These are phyloP conservation scores for Sarcophaga subvicina DNA, from an alignment of 2,888 invertebrate genomes.

Conservation along the genomic window DNA sequence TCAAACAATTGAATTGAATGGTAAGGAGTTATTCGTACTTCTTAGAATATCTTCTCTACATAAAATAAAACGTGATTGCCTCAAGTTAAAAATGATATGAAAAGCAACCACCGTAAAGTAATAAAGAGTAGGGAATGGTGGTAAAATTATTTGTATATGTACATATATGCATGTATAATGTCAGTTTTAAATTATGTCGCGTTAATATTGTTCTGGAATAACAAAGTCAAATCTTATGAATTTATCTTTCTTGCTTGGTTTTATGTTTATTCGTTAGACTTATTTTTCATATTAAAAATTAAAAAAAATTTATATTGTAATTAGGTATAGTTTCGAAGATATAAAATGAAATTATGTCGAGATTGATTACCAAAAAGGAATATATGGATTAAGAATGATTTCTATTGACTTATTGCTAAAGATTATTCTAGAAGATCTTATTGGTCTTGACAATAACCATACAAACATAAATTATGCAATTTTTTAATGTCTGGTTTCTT, in stretches of 20 bases:
- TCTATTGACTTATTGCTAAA: too few species aligned
- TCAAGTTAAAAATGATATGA: conserved; percentile 23
- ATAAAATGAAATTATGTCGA: too few species aligned
- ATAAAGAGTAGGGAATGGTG: neutral
- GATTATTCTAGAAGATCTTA: neutral
- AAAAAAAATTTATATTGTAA: too few species aligned
- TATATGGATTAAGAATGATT: too few species aligned
- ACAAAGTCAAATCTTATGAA: too few species aligned
- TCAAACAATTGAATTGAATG: conserved; percentile 19
- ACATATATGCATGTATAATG: too few species aligned
- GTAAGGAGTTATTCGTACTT: neutral
- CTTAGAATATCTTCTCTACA: conserved; percentile 19
- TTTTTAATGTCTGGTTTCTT: neutral
- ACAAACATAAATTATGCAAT: neutral
- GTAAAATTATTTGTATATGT: neutral
- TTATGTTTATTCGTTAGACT: neutral
- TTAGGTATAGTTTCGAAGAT: too few species aligned
- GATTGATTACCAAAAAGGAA: too few species aligned
- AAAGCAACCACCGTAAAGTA: neutral
- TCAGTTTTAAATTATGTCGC: too few species aligned
- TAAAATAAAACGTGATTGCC: conserved; percentile 32
- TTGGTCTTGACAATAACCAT: too few species aligned
- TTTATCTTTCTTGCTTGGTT: conserved; percentile 11
- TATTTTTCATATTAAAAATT: too few species aligned
- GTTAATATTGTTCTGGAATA: too few species aligned